Evolutionary conservation across 2,797 vertebrate genomes (phyloP), one percentile per base, ranked within the genome.

Genomic region (Urocyon cinereoargenteus): DNA sequence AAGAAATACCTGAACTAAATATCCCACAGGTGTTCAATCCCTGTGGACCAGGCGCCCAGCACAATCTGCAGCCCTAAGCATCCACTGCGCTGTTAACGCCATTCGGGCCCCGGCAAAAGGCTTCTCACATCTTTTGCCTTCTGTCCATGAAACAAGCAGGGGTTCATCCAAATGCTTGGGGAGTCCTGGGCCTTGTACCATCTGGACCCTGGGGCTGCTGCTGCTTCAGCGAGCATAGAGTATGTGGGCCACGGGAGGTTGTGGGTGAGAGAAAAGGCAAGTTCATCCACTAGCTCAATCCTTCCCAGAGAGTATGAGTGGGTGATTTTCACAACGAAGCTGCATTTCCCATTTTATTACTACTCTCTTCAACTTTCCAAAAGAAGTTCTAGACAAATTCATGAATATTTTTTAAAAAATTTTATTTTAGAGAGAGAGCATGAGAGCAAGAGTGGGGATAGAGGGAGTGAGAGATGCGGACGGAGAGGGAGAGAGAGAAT

Each of bases 171-270:
- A 40, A 51, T 24, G 19, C 45, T 12, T 12, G 61, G 88, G 8
- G 11, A 53, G 10, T 6, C 8, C 0, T 49, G 72, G 26, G 6
- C 57, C 0, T 4, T 15, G 34, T 1, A 1, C 15, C 6, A 0
- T 1, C 19, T 6, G 3, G 12, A 16, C 62, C 0, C 3, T 2
- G 19, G 36, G 7, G 28, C 2, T 1, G 9, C 24, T 2, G 10
- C 5, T 15, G 14, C 49, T 53, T 49, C n/a, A 0, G 18, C 22
- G 28, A n/a, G 22, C 7, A 18, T 51, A 28, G 31, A 1, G 6
- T 2, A 2, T 6, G 68, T 11, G 34, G 51, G 40, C 55, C 55
- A 21, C 1, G 0, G n/a, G 13, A 8, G 16, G 12, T 9, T 24
- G 12, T 3, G 24, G 1, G n/a, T 9, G 16, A 36, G n/a, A 75